Base-by-base conservation (phyloP, 2,797 vertebrate genomes). In the Loriculus beryllinus region DNA sequence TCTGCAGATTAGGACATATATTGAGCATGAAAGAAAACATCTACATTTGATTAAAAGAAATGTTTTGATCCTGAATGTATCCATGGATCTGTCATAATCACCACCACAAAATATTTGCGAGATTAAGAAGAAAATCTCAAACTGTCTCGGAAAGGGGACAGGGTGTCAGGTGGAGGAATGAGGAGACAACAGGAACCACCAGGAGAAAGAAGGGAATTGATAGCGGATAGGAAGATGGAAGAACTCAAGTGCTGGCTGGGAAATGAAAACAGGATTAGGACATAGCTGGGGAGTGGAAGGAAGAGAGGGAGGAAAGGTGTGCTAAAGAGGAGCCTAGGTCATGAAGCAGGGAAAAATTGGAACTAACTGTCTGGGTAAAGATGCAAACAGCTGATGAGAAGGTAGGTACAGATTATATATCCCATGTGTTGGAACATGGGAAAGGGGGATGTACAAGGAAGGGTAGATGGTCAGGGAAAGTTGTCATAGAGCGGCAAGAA, bases 341-440 rank as follows among this genome's bases (percentile, higher is more conserved):
- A 45, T 15, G 33, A 72, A 52, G 5, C 14, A 67, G n/a, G 65
- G n/a, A 10, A 79, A 64, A 82, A 43, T 4, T 25, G 14, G 15
- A 89, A 40, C 49, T 78, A n/a, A 43, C 54, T 64, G 31, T 0
- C 33, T 69, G 11, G 23, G 14, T 81, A 25, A 57, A 49, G 35
- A 69, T 59, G 25, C 43, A 80, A 80, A 82, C 6, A 52, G 23
- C 16, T 86, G 42, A 65, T 67, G 63, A 65, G 29, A 70, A 94
- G 20, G 18, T 15, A n/a, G 4, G 8, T 43, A 31, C 22, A 49
- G 37, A 40, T 26, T 52, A 7, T 45, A 7, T 39, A 21, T 43
- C 15, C 29, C 33, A 0, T 65, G 63, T n/a, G 42, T n/a, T 70
- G 45, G 72, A 87, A 33, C n/a, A 49, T 0, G 0, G 15, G 14